Evolutionary conservation across 1,140 invertebrate species (phyloP).

Genomic region (Theocolax elegans): DNA sequence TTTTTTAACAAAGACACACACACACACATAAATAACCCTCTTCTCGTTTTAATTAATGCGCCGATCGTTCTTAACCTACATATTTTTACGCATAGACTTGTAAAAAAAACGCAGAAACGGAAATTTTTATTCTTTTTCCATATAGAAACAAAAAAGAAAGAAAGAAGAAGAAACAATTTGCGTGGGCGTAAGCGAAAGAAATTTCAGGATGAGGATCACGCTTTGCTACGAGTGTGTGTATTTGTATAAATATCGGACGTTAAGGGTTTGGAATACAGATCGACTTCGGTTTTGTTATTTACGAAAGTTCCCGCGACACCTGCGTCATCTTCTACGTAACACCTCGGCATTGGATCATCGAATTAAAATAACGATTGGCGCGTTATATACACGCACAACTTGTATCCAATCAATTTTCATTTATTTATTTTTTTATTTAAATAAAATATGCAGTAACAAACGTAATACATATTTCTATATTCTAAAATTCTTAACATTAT

Average conservation of each 20-base stretch:
- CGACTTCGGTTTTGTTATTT: background rate
- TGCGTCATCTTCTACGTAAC: slow-evolving; percentile 18
- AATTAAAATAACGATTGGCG: too few relatives aligned
- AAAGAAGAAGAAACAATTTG: background rate
- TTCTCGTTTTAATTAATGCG: slow-evolving; percentile 17
- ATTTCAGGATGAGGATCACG: slow-evolving; percentile 13
- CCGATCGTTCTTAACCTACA: slow-evolving; percentile 35
- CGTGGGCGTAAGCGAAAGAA: background rate
- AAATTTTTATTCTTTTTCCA: too few relatives aligned
- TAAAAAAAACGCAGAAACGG: background rate
- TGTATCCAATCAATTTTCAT: too few relatives aligned
- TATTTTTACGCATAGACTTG: background rate
- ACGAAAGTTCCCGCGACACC: slow-evolving; percentile 4
- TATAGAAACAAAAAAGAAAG: background rate
- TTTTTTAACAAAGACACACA: background rate
- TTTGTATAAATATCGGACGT: too few relatives aligned
- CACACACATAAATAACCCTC: background rate
- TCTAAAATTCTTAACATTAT: too few relatives aligned
- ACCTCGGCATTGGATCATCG: background rate
- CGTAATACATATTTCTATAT: too few relatives aligned
- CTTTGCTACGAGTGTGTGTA: background rate
- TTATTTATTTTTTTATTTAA: too few relatives aligned
- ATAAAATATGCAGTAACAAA: too few relatives aligned
- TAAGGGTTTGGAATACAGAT: slow-evolving; percentile 18
- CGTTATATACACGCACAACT: too few relatives aligned